Evolutionary conservation across 2,113 vertebrate species (phyloP), one percentile per base, ranked within the genome.

Genomic region (Plectropomus leopardus): DNA sequence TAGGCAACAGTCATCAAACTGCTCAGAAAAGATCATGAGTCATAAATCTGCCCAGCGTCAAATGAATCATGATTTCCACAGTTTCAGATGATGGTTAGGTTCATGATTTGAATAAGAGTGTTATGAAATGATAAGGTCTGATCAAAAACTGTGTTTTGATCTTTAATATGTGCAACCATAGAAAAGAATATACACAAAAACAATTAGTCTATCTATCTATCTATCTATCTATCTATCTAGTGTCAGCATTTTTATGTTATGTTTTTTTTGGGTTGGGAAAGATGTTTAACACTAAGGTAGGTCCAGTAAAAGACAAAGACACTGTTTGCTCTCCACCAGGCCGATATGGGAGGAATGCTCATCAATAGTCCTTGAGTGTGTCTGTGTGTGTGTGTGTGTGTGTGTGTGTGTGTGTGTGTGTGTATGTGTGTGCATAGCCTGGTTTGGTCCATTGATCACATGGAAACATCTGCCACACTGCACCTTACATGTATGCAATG

Each of bases 331-430:
- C 55, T 64, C 72, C 55, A 53, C 65, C 60, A 36, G 4, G 23
- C 76, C 80, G 88, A 91, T 92, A 92, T 40, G 59, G 34, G 30
- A 85, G 83, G 89, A 92, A 93, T 90, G 78, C 67, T 30, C 32
- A 75, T 82, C 64, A 82, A 57, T 60, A 55, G 47, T 23, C n/a
- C 2, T 4, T 65, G 48, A 40, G 7, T 50, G 15, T 71, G 68
- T 64, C 26, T 64, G 66, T 55, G 40, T 70, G 57, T 65, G 54
- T 69, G 13, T 55, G 44, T 71, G 21, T 44, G 19, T 24, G 21
- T 48, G 24, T 53, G 59, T 50, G 74, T 72, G 26, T 57, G 51
- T 57, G 65, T 54, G 40, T 70, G 57, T 65, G 54, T 69, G 13
- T 55, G 44, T 71, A 16, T 44, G 19, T 24, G 21, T 48, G 36